These are phyloP conservation scores for Nowickia ferox DNA, from an alignment of 2,888 invertebrate species.

Conservation along the genomic window DNA sequence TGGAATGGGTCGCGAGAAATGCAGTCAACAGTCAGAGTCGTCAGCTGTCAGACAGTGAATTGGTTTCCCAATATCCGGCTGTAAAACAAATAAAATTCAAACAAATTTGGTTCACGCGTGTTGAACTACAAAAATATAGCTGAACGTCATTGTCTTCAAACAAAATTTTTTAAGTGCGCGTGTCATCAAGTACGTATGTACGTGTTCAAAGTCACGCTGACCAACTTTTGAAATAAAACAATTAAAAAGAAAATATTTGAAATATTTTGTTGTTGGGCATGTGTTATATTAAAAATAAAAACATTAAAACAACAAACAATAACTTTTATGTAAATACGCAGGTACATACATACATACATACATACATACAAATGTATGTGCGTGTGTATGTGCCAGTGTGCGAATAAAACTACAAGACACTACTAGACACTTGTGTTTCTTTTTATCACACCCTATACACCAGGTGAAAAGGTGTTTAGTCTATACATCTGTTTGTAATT, in stretches of 20 bases:
- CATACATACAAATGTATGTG: not conserved
- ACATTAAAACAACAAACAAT: too few relatives aligned
- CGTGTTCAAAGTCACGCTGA: conserved; percentile 68
- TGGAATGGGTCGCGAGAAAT: not conserved
- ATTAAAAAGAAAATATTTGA: conserved; percentile 23
- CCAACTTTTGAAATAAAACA: conserved; percentile 26
- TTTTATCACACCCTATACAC: not conserved
- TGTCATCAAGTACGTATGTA: conserved; percentile 68
- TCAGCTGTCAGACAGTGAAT: not conserved
- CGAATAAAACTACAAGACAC: conserved; percentile 2
- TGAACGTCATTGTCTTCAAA: conserved; percentile 19
- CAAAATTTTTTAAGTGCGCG: conserved; percentile 32
- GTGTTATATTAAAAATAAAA: not conserved
- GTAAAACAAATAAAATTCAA: conserved; percentile 43
- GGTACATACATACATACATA: too few relatives aligned
- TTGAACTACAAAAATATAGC: conserved; percentile 15
- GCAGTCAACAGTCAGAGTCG: not conserved
- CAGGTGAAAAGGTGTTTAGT: too few relatives aligned
- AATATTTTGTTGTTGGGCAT: conserved; percentile 20
- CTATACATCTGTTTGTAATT: too few relatives aligned
- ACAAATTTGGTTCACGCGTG: conserved; percentile 79
- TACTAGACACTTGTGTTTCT: not conserved
- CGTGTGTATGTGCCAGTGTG: not conserved
- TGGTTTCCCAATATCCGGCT: conserved; percentile 59
- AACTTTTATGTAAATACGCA: too few relatives aligned